Evolutionary conservation across 2,797 vertebrate genomes (phyloP).

Genomic region (Poeciliopsis paucimaculata): DNA sequence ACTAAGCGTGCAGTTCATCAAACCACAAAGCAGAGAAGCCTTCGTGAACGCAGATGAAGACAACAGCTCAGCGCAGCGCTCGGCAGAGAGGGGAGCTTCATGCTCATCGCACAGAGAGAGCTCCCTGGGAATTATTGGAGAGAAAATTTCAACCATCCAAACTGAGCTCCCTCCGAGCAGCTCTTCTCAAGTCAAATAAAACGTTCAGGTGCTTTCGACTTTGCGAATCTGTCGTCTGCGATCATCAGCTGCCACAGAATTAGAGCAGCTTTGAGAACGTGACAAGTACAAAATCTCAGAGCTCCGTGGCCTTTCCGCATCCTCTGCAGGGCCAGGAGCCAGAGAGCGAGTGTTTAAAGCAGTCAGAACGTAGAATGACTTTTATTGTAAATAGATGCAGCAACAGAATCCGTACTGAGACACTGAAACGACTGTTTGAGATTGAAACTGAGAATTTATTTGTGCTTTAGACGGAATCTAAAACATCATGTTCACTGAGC

Average conservation of each 20-base stretch:
- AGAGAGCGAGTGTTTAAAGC: neutral
- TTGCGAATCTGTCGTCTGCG: neutral
- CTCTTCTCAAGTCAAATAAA: slow-evolving; percentile 62
- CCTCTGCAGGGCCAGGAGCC: neutral
- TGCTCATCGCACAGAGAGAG: slow-evolving; percentile 40
- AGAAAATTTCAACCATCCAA: slow-evolving; percentile 68
- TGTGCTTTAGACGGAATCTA: slow-evolving; percentile 3
- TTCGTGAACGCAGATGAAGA: slow-evolving; percentile 51
- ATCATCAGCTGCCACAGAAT: neutral
- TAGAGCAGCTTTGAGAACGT: neutral
- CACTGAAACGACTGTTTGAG: neutral
- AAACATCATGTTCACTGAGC: neutral
- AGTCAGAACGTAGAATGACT: neutral
- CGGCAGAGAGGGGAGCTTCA: slow-evolving; percentile 21
- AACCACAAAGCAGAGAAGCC: slow-evolving; percentile 73
- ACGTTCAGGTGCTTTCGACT: neutral
- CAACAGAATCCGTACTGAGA: neutral
- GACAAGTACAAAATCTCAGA: slow-evolving; percentile 11
- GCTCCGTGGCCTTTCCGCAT: neutral
- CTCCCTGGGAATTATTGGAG: slow-evolving; percentile 53
- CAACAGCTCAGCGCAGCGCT: slow-evolving; percentile 13
- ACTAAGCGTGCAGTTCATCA: slow-evolving; percentile 74
- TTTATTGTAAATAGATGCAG: slow-evolving; percentile 5
- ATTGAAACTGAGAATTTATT: neutral
- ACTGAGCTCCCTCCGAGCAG: slow-evolving; percentile 65